Percentiles rank a stretch among this genome's conserved stretches.
These are phyloP conservation scores for Actinernus sp. DNA, from an alignment of 92 coral and sea anemone species.

Conservation along the genomic window DNA sequence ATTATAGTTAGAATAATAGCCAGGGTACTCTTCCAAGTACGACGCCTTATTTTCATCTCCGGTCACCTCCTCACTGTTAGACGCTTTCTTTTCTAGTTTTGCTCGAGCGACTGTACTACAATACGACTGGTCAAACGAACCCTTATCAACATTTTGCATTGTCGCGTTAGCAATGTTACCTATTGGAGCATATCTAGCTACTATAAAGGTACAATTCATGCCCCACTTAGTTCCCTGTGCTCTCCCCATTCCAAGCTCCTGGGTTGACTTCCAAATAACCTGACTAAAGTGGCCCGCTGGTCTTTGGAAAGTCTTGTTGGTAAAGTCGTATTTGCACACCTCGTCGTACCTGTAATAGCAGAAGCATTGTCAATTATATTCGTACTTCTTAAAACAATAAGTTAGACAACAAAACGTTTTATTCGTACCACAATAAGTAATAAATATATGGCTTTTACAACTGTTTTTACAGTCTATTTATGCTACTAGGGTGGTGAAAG, in stretches of 20 bases:
- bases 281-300: conserved; percentile 95
- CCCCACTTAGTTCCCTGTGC: conserved; percentile 85
- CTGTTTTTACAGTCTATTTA: no score
- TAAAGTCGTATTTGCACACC: conserved; percentile 92
- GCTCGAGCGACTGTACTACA: conserved; percentile 74
- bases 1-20: neutral
- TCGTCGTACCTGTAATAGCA: conserved; percentile 85
- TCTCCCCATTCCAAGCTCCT: conserved; percentile 79
- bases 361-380: neutral
- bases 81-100: conserved; percentile 3
- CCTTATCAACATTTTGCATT: conserved; percentile 70
- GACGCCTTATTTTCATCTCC: neutral
- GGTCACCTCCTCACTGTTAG: neutral
- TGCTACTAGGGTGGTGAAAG: no score
- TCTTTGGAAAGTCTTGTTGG: conserved; percentile 74
- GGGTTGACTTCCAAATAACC: conserved; percentile 89
- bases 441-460: no score
- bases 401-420: neutral
- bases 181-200: conserved; percentile 86
- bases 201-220: conserved; percentile 91
- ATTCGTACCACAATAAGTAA: neutral
- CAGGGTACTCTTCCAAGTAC: neutral
- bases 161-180: conserved; percentile 76
- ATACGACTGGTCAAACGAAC: conserved; percentile 79
- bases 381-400: neutral